These are phyloP conservation scores for Taphrorychus bicolor DNA, from an alignment of 2,888 invertebrate species.

Conservation along the genomic window DNA sequence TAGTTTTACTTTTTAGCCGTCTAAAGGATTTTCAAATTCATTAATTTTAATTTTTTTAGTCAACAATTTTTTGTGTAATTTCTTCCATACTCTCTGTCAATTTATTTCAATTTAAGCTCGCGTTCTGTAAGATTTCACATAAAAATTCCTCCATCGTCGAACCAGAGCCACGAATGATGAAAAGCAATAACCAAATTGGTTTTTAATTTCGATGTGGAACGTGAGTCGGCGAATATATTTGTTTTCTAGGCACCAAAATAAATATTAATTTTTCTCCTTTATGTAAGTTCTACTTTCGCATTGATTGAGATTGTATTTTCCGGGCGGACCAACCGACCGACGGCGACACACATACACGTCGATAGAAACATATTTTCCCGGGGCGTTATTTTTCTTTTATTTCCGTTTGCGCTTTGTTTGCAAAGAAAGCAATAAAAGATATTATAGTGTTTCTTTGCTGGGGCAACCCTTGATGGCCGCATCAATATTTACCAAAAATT, in stretches of 20 bases:
- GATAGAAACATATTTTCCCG: slow-evolving; percentile 22
- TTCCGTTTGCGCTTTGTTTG: slow-evolving; percentile 10
- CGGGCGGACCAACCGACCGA: too few species aligned
- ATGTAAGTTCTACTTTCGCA: slow-evolving; percentile 22
- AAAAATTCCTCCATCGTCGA: slow-evolving; percentile 5
- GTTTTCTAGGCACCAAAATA: slow-evolving; percentile 25
- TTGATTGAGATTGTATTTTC: slow-evolving; percentile 25
- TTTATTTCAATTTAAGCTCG: neutral
- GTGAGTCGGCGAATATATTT: slow-evolving; percentile 21
- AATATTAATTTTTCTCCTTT: slow-evolving; percentile 34
- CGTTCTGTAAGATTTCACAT: neutral
- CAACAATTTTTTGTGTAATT: too few species aligned
- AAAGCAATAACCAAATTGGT: slow-evolving; percentile 22
- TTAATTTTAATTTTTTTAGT: too few species aligned
- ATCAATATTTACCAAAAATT: neutral
- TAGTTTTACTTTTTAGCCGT: too few species aligned
- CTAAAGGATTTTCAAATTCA: too few species aligned
- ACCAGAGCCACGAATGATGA: neutral
- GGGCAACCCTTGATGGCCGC: neutral
- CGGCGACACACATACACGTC: slow-evolving; percentile 20
- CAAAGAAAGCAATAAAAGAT: slow-evolving; percentile 13
- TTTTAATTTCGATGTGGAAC: slow-evolving; percentile 32
- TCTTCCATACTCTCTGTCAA: too few species aligned
- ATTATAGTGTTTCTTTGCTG: slow-evolving; percentile 2
- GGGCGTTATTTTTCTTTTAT: slow-evolving; percentile 17